A percentile compares a stretch with the other conserved stretches of the same genome.
Evolutionary conservation across 2,113 vertebrate genomes (phyloP).

Genomic region (Brachyhypopomus gauderio): DNA sequence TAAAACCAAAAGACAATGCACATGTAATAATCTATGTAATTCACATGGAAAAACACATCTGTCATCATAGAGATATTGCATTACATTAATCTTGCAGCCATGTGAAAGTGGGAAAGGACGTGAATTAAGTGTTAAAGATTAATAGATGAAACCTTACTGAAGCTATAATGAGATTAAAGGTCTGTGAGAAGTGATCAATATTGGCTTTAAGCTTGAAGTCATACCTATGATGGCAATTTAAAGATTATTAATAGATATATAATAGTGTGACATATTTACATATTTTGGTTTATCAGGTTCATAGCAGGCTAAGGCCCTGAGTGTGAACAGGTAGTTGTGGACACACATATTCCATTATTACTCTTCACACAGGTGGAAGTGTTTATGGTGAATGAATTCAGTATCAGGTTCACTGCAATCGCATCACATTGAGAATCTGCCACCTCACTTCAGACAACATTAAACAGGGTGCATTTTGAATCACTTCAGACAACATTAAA

Average conservation of each 20-base stretch:
- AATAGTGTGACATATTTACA: too few species aligned
- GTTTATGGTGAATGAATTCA: conserved; percentile 5
- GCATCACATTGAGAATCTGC: conserved; percentile 29
- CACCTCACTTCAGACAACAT: neutral
- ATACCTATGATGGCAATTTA: neutral
- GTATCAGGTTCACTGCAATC: conserved; percentile 13
- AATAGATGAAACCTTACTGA: neutral
- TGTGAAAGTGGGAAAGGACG: neutral
- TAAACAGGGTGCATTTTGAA: conserved; percentile 35
- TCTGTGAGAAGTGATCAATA: neutral
- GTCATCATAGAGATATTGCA: neutral
- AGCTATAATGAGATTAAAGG: neutral
- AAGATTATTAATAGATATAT: neutral
- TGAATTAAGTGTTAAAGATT: neutral
- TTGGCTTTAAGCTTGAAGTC: neutral
- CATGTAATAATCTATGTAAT: neutral
- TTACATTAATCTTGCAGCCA: neutral
- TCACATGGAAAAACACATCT: neutral
- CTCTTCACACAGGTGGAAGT: conserved; percentile 31
- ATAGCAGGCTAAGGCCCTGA: neutral
- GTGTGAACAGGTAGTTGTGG: too few species aligned
- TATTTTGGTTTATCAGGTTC: too few species aligned
- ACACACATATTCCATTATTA: neutral
- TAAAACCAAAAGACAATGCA: neutral
- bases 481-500: neutral